phyloP scores from a whole-genome alignment of 2,797 vertebrate genomes.

The Onychomys arenicola region DNA sequence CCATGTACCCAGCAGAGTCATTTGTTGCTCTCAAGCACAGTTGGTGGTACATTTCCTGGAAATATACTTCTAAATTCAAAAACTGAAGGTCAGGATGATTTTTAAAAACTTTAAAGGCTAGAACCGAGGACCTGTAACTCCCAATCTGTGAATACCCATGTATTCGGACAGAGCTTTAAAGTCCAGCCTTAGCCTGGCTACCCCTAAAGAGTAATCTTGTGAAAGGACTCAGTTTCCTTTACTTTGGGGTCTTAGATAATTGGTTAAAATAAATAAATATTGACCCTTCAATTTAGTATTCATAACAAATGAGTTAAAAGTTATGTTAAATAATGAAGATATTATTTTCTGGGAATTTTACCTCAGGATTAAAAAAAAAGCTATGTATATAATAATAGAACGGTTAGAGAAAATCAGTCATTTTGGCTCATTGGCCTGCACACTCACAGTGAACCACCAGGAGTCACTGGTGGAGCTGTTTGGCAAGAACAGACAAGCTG shows the following conservation, averaged over 20 bases:
- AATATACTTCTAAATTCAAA: neutral
- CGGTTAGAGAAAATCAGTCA: neutral
- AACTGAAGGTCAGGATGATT: neutral
- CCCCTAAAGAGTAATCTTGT: neutral
- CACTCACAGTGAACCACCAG: neutral
- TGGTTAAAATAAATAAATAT: slow-evolving; percentile 28
- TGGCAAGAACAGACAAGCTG: neutral
- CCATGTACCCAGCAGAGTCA: neutral
- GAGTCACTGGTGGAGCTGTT: neutral
- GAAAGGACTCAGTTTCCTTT: neutral
- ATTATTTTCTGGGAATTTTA: slow-evolving; percentile 27
- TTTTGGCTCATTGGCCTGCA: neutral
- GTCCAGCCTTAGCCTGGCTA: too few relatives aligned
- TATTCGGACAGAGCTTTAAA: neutral
- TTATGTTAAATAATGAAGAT: slow-evolving; percentile 5
- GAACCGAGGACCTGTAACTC: neutral
- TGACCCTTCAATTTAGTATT: neutral
- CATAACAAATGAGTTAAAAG: slow-evolving; percentile 11
- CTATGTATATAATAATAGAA: neutral
- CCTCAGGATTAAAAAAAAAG: neutral
- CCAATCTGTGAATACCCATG: rapidly evolving
- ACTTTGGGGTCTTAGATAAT: neutral
- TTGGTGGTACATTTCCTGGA: neutral
- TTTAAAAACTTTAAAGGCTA: neutral
- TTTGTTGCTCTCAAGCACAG: neutral